phyloP scores from a whole-genome alignment of 2,797 vertebrate species.

The Sebastes paucispinis region DNA sequence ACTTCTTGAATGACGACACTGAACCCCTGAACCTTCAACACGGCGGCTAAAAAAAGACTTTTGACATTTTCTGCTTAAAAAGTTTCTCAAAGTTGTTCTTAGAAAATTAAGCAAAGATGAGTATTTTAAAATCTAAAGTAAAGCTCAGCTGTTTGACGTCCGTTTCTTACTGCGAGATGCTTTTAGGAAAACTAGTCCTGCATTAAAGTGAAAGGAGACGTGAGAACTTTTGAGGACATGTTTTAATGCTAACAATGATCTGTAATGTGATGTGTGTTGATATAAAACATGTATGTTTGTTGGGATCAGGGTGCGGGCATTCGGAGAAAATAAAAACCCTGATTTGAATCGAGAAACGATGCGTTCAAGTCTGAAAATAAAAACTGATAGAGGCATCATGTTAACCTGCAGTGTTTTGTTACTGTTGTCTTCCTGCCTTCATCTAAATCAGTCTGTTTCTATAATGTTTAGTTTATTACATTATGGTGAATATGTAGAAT shows the following conservation, averaged over 20 bases:
- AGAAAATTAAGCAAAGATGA: not conserved
- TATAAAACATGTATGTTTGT: conserved; percentile 60
- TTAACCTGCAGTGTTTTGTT: too few species aligned
- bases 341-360: conserved; percentile 37
- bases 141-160: not conserved
- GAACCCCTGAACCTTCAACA: not conserved
- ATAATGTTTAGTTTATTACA: too few species aligned
- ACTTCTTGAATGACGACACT: not conserved
- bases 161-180: not conserved
- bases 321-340: not conserved
- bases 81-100: not conserved
- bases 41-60: not conserved
- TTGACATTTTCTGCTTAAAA: not conserved
- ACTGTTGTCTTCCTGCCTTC: too few species aligned
- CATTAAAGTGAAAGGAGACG: not conserved
- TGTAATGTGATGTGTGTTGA: conserved; percentile 56
- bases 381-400: conserved; percentile 22
- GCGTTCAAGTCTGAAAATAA: conserved; percentile 69
- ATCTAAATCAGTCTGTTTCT: too few species aligned
- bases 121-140: not conserved
- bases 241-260: conserved; percentile 37
- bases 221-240: conserved; percentile 9
- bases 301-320: conserved; percentile 21
- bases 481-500: too few species aligned
- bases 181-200: conserved; percentile 46